phyloP scores from a whole-genome alignment of 2,797 vertebrate species.

The Rhyacichthys aspro region DNA sequence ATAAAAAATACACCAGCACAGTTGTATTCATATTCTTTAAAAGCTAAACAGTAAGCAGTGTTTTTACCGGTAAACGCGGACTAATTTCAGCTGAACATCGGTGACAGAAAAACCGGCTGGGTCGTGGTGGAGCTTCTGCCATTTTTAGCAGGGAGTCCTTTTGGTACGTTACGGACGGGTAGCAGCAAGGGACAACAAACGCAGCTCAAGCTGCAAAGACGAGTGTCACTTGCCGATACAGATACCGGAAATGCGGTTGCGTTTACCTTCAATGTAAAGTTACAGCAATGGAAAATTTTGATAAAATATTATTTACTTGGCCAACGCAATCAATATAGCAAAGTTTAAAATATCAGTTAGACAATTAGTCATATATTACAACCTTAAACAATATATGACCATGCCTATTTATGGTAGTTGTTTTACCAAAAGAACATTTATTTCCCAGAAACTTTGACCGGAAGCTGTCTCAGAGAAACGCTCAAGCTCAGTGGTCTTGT shows the following conservation, averaged over 20 bases:
- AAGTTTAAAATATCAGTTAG: background rate
- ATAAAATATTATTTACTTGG: no score
- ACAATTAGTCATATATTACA: background rate
- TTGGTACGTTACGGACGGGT: conserved; percentile 41
- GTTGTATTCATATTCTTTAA: no score
- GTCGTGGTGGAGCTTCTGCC: conserved; percentile 91
- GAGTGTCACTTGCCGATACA: no score
- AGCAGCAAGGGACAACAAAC: conserved; percentile 60
- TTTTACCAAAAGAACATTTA: conserved; percentile 51
- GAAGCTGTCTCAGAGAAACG: conserved; percentile 3
- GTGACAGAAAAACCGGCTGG: conserved; percentile 93
- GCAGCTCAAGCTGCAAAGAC: conserved; percentile 14
- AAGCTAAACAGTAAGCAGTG: background rate
- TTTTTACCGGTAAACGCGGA: conserved; percentile 89
- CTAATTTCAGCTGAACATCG: conserved; percentile 90
- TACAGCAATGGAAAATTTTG: no score
- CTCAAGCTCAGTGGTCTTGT: background rate
- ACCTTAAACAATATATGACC: no score
- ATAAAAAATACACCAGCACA: background rate
- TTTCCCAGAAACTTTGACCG: conserved; percentile 19
- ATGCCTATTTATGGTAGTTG: accelerated
- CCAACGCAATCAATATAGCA: no score
- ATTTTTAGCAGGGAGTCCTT: conserved; percentile 68
- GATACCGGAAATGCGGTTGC: no score
- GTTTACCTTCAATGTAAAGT: no score